Evolutionary conservation across 2,888 invertebrate species (phyloP).

Genomic region (Bedellia somnulentella): DNA sequence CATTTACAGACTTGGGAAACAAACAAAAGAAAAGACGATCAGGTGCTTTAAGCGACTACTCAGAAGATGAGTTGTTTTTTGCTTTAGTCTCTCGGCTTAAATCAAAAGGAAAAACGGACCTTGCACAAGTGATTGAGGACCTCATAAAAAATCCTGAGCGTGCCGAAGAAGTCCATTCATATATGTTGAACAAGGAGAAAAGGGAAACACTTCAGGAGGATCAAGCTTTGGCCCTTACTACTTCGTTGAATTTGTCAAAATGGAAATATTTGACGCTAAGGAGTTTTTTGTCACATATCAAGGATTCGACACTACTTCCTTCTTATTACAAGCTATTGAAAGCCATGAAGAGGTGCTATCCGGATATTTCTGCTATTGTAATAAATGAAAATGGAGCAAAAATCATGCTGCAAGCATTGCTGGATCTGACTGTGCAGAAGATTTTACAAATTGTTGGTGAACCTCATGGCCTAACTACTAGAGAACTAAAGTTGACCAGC

Average conservation of each 20-base stretch:
- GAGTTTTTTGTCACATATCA: not conserved
- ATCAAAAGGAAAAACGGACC: not conserved
- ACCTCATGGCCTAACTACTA: slow-evolving; percentile 20
- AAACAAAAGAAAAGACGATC: slow-evolving; percentile 1
- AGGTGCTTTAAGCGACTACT: not conserved
- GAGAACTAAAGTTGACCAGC: slow-evolving; percentile 8
- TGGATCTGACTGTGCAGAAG: not conserved
- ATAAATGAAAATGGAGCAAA: not conserved
- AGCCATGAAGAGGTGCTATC: slow-evolving; percentile 1
- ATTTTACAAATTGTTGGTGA: slow-evolving; percentile 2
- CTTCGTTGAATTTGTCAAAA: slow-evolving; percentile 1
- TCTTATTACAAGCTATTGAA: not conserved
- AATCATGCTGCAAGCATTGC: too few relatives aligned
- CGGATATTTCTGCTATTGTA: not conserved
- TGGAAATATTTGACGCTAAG: not conserved
- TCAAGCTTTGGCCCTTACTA: too few relatives aligned
- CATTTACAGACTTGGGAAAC: not conserved
- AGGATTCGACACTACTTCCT: not conserved
- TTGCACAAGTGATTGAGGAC: not conserved
- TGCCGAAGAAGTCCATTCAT: not conserved
- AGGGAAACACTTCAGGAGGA: not conserved
- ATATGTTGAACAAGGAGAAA: not conserved
- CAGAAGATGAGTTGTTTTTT: not conserved
- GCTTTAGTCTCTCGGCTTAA: not conserved
- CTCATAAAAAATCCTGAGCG: not conserved